These are phyloP conservation scores for Apogon hyalosoma DNA, from an alignment of 2,797 vertebrate species.

Conservation along the genomic window DNA sequence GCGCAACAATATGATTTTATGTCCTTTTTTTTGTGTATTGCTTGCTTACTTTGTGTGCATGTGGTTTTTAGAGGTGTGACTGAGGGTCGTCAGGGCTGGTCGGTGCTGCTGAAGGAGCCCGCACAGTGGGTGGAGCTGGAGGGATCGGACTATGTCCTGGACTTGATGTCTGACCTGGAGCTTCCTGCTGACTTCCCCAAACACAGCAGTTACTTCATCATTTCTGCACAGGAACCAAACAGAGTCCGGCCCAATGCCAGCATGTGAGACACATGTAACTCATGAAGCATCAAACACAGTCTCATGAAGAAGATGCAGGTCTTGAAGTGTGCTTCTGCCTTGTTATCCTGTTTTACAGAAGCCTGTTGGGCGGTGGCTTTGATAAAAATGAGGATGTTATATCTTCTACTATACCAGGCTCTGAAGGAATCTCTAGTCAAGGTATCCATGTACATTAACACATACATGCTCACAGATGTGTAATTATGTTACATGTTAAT, in stretches of 20 bases:
- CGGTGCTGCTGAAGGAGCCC: conserved; percentile 90
- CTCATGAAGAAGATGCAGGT: not conserved
- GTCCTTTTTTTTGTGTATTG: not conserved
- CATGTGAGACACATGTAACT: conserved; percentile 82
- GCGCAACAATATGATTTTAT: too few species aligned
- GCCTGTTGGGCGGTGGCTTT: conserved; percentile 86
- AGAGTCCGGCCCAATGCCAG: conserved; percentile 77
- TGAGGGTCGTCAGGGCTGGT: conserved; percentile 91
- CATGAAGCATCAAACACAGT: not conserved
- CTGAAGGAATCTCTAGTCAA: conserved; percentile 73
- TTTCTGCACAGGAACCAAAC: conserved; percentile 85
- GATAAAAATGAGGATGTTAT: conserved; percentile 78
- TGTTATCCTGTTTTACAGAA: conserved; percentile 72
- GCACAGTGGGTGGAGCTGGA: conserved; percentile 93
- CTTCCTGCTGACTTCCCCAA: conserved; percentile 90
- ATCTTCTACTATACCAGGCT: conserved; percentile 57
- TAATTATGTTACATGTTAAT: too few species aligned
- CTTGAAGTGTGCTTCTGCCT: conserved; percentile 1
- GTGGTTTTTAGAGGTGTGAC: conserved; percentile 82
- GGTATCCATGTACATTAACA: conserved; percentile 62
- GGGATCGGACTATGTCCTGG: conserved; percentile 94
- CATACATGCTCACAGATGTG: not conserved
- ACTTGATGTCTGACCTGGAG: conserved; percentile 93
- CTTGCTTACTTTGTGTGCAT: not conserved
- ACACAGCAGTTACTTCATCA: conserved; percentile 92